Percentiles rank a stretch among this genome's conserved stretches.
These are phyloP conservation scores for Drosophila arawakana DNA, from an alignment of 1,140 invertebrate species.

Conservation along the genomic window DNA sequence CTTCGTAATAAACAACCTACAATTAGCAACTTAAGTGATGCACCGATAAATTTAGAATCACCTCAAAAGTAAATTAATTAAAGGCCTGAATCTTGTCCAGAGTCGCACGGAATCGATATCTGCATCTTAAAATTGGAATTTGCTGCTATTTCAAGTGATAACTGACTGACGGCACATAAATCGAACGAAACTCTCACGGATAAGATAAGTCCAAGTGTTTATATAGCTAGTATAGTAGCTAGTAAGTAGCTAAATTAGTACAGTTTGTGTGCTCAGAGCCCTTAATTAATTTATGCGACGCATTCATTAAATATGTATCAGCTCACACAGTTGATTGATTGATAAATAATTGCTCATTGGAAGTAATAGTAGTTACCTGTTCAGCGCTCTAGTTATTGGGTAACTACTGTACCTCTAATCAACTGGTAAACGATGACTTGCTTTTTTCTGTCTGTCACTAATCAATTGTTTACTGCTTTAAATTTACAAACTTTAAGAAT, in stretches of 20 bases:
- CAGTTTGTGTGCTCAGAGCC: background rate
- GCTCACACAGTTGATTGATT: constrained; percentile 32
- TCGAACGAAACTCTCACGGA: constrained; percentile 26
- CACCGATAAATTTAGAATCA: constrained; percentile 46
- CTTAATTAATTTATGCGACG: constrained; percentile 8
- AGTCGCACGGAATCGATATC: constrained; percentile 1
- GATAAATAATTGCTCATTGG: constrained; percentile 14
- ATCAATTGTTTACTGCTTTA: constrained; percentile 1
- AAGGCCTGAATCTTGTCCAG: background rate
- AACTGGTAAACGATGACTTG: constrained; percentile 2
- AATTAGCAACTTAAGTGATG: constrained; percentile 9
- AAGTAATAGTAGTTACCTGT: background rate
- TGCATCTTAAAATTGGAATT: constrained; percentile 20
- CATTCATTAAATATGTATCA: constrained; percentile 30
- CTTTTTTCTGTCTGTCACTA: background rate
- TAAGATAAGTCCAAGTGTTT: constrained; percentile 40
- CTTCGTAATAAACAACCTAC: background rate
- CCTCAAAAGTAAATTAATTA: constrained; percentile 7
- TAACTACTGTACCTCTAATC: constrained; percentile 31
- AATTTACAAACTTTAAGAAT: too few species aligned
- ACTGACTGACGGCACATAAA: constrained; percentile 26
- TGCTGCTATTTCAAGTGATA: constrained; percentile 9
- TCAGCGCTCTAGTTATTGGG: background rate
- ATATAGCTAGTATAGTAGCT: background rate
- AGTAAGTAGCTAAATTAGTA: background rate